Evolutionary conservation across 2,888 invertebrate genomes (phyloP), one percentile per base, ranked within the genome.

Genomic region (Phortica magna): DNA sequence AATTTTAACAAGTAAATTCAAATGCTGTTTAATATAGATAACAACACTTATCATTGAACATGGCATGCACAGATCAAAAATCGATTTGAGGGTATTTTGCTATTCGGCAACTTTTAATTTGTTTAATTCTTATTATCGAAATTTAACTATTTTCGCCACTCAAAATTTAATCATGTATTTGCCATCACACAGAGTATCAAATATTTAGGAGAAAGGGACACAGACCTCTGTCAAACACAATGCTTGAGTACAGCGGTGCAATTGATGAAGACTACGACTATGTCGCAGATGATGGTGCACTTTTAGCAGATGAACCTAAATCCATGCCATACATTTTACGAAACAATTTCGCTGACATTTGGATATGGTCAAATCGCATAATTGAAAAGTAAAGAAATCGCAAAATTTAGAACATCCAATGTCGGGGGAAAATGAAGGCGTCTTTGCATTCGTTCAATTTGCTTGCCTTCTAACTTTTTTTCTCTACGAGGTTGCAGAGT

Each of bases 371-470:
- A 2, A 57, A 71, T 70, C 57, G 53, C n/a, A 42, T 31, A 22
- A 55, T 61, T 17, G 19, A 17, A 87, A 85, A 92, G 75, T 77
- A 77, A 70, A 53, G 53, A n/a, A 12, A 2, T 19, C 19, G n/a
- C 7, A 57, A 14, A 57, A n/a, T 17, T 31, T 31, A 31, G 31
- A 31, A 31, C 31, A 31, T 6, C n/a, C 39, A 31, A 65, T 31
- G 9, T 1, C 22, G 41, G 41, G 39, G 39, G 65, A 1, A 31
- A 12, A 9, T 41, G 6, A 65, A 31, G 14, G 65, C 2, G 41
- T 65, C 2, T 65, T n/a, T 65, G 10, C 31, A 9, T 17, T 59
- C 7, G 59, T 17, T 7, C 9, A 59, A 17, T n/a, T n/a, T 19
- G 59, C 9, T 59, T 59, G 59, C 59, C 5, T 19, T 59, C 22